Evolutionary conservation across 2,113 vertebrate species (phyloP).

Genomic region (Mirza zaza): DNA sequence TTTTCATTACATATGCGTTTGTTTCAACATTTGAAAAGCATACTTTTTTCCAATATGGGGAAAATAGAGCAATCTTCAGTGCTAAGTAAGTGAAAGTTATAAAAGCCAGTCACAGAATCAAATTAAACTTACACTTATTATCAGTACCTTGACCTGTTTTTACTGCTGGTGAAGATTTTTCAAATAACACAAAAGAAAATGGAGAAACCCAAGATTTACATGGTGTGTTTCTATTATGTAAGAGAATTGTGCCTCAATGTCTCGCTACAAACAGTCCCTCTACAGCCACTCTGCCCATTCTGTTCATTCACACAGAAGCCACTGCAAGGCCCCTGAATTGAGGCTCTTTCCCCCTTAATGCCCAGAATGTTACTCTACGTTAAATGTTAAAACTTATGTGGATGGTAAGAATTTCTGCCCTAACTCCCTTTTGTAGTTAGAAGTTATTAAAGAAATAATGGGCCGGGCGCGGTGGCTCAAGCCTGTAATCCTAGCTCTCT

Average conservation of each 20-base stretch:
- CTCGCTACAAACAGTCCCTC: not conserved
- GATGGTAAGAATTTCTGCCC: not conserved
- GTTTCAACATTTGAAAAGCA: not conserved
- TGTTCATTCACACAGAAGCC: not conserved
- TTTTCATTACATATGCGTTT: not conserved
- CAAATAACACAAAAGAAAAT: not conserved
- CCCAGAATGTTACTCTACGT: not conserved
- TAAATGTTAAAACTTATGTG: not conserved
- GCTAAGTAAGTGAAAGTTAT: not conserved
- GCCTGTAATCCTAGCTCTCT: no score
- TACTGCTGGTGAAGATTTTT: not conserved
- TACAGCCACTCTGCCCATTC: not conserved
- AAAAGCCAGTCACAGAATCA: not conserved
- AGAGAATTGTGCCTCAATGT: not conserved
- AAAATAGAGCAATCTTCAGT: not conserved
- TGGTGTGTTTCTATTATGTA: fast-evolving
- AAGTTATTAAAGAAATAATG: not conserved
- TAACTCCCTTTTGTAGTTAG: not conserved
- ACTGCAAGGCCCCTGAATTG: not conserved
- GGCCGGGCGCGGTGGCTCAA: no score
- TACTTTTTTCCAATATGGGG: not conserved
- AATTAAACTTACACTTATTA: not conserved
- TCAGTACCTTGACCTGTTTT: not conserved
- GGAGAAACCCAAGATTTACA: not conserved
- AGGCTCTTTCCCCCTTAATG: not conserved